Evolutionary conservation across 2,113 vertebrate genomes (phyloP).

Genomic region (Lepus timidus): DNA sequence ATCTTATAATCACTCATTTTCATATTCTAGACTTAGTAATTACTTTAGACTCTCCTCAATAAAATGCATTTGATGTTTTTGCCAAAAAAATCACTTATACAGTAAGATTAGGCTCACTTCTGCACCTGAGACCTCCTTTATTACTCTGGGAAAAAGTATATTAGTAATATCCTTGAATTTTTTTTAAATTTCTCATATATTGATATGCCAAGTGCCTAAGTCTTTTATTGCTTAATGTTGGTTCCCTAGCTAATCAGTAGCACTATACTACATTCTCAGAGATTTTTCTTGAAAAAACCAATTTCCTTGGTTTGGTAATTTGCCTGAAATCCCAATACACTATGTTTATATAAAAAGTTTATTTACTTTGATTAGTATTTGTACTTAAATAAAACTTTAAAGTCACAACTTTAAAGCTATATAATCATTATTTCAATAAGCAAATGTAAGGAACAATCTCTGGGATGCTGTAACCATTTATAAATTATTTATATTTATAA

Average conservation of each 20-base stretch:
- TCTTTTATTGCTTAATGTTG: conserved; percentile 37
- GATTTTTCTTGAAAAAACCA: conserved; percentile 2
- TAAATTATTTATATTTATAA: background rate
- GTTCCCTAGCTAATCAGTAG: background rate
- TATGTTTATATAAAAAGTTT: background rate
- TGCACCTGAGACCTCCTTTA: conserved; percentile 56
- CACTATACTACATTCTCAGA: background rate
- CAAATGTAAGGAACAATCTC: background rate
- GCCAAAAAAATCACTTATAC: conserved; percentile 52
- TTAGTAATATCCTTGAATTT: conserved; percentile 19
- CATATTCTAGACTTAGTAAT: conserved; percentile 62
- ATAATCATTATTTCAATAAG: conserved; percentile 12
- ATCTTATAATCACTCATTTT: conserved; percentile 57
- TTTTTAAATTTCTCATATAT: conserved; percentile 62
- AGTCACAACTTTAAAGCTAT: background rate
- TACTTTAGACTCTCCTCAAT: conserved; percentile 35
- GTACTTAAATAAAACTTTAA: background rate
- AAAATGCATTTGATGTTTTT: conserved; percentile 57
- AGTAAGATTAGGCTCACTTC: conserved; percentile 43
- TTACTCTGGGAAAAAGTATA: background rate
- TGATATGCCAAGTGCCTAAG: background rate
- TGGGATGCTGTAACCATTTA: background rate
- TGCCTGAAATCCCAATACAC: background rate
- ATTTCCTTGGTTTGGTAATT: background rate
- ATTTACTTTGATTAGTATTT: conserved; percentile 8